These are phyloP conservation scores for Sycobia sp. DNA, from an alignment of 1,140 invertebrate species.

Conservation along the genomic window DNA sequence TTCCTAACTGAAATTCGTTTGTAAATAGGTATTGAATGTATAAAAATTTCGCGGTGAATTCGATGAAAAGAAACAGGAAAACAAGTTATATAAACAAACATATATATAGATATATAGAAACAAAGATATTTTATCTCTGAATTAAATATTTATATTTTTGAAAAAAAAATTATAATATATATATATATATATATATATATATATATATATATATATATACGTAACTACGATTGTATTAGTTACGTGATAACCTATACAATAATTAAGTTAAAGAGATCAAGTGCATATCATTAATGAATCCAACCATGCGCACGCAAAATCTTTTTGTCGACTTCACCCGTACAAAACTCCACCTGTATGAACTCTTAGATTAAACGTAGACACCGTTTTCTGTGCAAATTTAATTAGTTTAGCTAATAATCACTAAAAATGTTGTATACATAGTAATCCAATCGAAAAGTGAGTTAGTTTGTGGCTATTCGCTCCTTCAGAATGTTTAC, in stretches of 20 bases:
- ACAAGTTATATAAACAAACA: no score
- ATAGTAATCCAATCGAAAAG: neutral
- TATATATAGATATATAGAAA: conserved; percentile 6
- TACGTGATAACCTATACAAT: conserved; percentile 18
- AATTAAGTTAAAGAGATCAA: conserved; percentile 6
- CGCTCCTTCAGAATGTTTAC: no score
- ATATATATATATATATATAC: neutral
- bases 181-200: conserved; percentile 1
- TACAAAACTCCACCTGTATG: no score
- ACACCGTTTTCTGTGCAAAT: no score
- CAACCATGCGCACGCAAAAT: no score
- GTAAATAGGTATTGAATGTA: neutral
- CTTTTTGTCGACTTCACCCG: conserved; percentile 20
- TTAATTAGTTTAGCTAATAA: no score
- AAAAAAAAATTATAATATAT: conserved; percentile 12
- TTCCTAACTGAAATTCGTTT: neutral
- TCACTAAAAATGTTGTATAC: conserved; percentile 6
- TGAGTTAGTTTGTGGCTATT: no score
- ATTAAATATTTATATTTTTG: conserved; percentile 14
- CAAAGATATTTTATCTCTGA: conserved; percentile 10
- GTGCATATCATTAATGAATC: neutral
- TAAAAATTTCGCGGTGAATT: conserved; percentile 2
- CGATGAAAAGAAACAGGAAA: conserved; percentile 10
- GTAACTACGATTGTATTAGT: neutral
- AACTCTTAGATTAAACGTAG: no score